Conservation (phyloP, 30 jellyfish, hydroid and myxozoan species). For the Aurelia sp. region DNA sequence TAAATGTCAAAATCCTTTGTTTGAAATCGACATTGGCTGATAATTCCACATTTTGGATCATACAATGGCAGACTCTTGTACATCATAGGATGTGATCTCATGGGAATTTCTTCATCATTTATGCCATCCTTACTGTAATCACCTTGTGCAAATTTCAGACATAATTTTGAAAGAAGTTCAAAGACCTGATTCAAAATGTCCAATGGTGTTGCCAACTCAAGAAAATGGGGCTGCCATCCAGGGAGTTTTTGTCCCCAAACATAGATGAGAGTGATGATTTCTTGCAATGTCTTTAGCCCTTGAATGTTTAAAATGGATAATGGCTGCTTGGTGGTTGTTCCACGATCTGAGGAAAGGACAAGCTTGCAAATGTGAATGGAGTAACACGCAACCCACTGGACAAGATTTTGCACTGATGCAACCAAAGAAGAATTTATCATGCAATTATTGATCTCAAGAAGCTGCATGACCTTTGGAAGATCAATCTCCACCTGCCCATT, state of each 20-base stretch:
- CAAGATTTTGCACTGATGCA: constrained; percentile 50
- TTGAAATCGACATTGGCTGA: constrained; percentile 47
- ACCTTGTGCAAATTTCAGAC: constrained; percentile 24
- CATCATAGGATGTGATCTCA: constrained; percentile 72
- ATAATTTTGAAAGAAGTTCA: constrained; percentile 70
- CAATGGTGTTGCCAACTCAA: constrained; percentile 56
- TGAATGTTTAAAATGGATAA: constrained; percentile 22
- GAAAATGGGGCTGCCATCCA: constrained; percentile 55
- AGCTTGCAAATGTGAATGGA: constrained; percentile 64
- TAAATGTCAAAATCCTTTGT: constrained; percentile 40
- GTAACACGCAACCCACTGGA: constrained; percentile 80
- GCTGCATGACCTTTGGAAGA: constrained; percentile 43
- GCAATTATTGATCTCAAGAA: constrained; percentile 66
- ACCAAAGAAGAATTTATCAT: constrained; percentile 2
- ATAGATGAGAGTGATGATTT: constrained; percentile 54
- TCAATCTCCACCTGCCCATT: constrained; percentile 60
- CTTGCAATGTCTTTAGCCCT: constrained; percentile 67
- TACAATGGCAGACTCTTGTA: constrained; percentile 44
- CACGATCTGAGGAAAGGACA: constrained; percentile 33
- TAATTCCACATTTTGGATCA: constrained; percentile 74
- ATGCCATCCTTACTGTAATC: constrained; percentile 31
- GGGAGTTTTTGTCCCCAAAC: constrained; percentile 64
- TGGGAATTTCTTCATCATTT: constrained; percentile 70
- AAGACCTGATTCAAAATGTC: constrained; percentile 65
- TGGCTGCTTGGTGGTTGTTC: constrained; percentile 41